Percentiles rank a stretch among this genome's conserved stretches.
These are phyloP conservation scores for Diglossa cyanea DNA, from an alignment of 2,797 vertebrate species.

Conservation along the genomic window DNA sequence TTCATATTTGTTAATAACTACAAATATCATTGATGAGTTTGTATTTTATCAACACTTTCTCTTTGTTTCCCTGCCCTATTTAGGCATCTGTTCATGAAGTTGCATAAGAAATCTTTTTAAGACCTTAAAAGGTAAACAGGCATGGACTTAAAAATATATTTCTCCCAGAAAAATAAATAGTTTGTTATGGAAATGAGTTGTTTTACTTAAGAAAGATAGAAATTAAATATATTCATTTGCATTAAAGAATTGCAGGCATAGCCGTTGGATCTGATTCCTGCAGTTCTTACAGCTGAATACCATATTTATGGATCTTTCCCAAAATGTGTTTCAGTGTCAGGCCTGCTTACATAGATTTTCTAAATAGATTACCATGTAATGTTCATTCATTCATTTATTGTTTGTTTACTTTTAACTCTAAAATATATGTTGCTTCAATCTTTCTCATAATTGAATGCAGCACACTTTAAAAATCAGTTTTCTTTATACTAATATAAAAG, in stretches of 20 bases:
- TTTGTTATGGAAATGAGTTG: not conserved
- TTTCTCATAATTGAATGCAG: conserved; percentile 53
- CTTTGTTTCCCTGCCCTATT: not conserved
- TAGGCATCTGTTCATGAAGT: not conserved
- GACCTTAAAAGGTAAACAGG: not conserved
- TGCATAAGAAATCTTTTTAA: conserved; percentile 13
- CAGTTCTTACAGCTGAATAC: not conserved
- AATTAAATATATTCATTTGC: conserved; percentile 33
- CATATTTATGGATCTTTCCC: not conserved
- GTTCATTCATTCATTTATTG: conserved; percentile 59
- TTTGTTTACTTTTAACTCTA: conserved; percentile 59
- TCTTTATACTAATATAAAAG: conserved; percentile 53
- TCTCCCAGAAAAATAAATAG: not conserved
- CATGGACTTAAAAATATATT: not conserved
- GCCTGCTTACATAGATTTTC: conserved; percentile 51
- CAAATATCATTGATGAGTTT: not conserved
- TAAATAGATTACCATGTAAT: conserved; percentile 45
- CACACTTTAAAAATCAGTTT: conserved; percentile 60
- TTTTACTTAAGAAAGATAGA: not conserved
- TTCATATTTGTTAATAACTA: not conserved
- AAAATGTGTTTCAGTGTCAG: not conserved
- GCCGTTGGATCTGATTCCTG: not conserved
- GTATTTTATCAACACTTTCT: not conserved
- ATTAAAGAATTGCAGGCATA: conserved; percentile 37
- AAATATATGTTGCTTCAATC: conserved; percentile 54